Evolutionary conservation across 2,113 vertebrate genomes (phyloP).

Genomic region (Eublepharis macularius): DNA sequence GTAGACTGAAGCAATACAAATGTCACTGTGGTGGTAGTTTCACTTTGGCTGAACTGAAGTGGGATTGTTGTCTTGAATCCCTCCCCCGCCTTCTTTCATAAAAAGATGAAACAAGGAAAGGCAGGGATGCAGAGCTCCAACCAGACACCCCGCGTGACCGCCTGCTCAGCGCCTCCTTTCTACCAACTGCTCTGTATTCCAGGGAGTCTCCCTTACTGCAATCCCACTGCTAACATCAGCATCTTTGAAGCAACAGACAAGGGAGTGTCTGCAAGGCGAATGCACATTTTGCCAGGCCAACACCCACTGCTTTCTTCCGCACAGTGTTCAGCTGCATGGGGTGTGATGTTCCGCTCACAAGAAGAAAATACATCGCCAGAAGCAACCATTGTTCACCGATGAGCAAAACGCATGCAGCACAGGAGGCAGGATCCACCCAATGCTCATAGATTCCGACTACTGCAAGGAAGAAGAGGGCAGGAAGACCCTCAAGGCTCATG

Average conservation of each 20-base stretch:
- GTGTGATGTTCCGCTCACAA: background rate
- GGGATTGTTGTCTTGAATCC: background rate
- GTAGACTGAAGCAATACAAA: constrained; percentile 24
- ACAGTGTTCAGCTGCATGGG: background rate
- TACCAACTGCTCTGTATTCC: background rate
- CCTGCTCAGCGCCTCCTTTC: background rate
- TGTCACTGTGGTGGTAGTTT: background rate
- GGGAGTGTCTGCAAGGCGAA: background rate
- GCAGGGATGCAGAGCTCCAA: fast-evolving
- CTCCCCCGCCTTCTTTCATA: background rate
- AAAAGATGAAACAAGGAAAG: constrained; percentile 14
- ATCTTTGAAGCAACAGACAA: background rate
- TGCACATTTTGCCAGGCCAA: background rate
- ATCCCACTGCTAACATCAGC: background rate
- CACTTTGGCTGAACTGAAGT: background rate
- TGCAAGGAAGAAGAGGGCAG: background rate
- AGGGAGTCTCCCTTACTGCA: background rate
- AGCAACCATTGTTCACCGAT: background rate
- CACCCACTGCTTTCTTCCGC: background rate
- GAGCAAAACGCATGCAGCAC: background rate
- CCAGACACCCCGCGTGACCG: fast-evolving
- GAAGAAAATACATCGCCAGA: background rate
- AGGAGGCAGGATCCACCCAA: background rate
- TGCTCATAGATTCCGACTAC: too few relatives aligned
- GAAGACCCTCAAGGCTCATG: background rate